Base-by-base conservation (phyloP, 2,113 vertebrate species). In the Nettapus auritus region DNA sequence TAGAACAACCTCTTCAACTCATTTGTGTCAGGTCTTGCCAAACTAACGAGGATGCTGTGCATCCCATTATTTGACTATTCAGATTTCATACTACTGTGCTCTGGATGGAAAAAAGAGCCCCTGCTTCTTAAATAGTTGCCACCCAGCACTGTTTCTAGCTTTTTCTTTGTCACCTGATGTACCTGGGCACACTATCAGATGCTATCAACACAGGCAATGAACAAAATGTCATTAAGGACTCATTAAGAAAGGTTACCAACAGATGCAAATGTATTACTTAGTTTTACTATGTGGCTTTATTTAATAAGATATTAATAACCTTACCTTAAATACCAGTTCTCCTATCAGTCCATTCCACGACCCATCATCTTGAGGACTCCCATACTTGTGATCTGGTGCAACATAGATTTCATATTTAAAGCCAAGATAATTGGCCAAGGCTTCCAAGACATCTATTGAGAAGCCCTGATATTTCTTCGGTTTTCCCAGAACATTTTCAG, bases 341-440 rank as follows among this genome's bases (percentile, higher is more conserved):
- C 99, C 99, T 91, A 99, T 99, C 80, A 99, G 97, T 64, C 99
- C 99, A 3, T 99, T 99, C 99, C 99, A 99, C 0, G 98, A 98
- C 9, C 99, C 99, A 36, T 99, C 99, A 20, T 98, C 97, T 83
- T 99, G 99, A 86, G 99, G 98, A 83, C 98, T 99, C 80, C 99
- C 99, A 6, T 99, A 99, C 70, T 99, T 99, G 96, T 99, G 99
- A 96, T 99, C 99, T 0, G 99, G 99, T 11, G 99, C 98, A 57
- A 99, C 97, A 63, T 99, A 99, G 96, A 99, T 99, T 97, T 99
- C 99, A 1, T 99, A 99, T 86, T 99, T 99, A 91, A 99, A 99
- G 82, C 99, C 99, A 13, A 99, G 98, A 96, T 99, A 99, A 96
- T 98, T 99, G 75, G 99, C 98, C 89, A 99, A 98, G 70, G 99